Base-by-base conservation (phyloP, 1,140 invertebrate species). In the Pseudomyrmex sp. region DNA sequence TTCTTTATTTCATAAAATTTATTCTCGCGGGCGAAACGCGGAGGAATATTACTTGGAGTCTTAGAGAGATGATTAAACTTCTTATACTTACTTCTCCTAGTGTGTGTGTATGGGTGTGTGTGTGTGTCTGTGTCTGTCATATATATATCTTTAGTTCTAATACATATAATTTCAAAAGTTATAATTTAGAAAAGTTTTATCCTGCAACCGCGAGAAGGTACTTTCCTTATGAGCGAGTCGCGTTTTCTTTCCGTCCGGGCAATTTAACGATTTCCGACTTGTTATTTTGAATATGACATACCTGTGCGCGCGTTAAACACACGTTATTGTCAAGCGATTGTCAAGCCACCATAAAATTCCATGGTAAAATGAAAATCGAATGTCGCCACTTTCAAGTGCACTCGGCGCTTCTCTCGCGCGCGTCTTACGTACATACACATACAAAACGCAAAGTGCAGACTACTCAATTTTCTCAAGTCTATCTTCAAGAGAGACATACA, bases 401-500 rank as follows among this genome's bases (percentile, higher is more conserved):
- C 18, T 61, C 61, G 10, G 8, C 9, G 12, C 12, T 18, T 35
- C 3, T 9, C 13, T 12, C 10, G 35, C 35, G 35, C 5, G 5
- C 35, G 5, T 35, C 35, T 35, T 35, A 35, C 35, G 35, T 35
- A 35, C 35, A 26, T 8, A 15, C n/a, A 56, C 26, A 15, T 44
- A 20, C 15, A 8, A 18, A 54, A 4, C 2, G 23, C 7, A 12
- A 44, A 76, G 26, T 66, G 61, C 23, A 18, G 58, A 35, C 8
- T 50, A 44, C 26, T 54, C 62, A 26, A 66, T 26, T 76, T 58
- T 46, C 63, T 7, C 61, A 9, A 56, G 13, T 54, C 26, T 63
- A 68, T 65, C 18, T 66, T 52, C 23, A 20, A n/a, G n/a, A n/a
- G n/a, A n/a, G 13, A 48, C 12, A 1, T 44, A 59, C 35, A 35